These are phyloP conservation scores for Leptoteleia sp. DNA, from an alignment of 1,140 invertebrate species.

Conservation along the genomic window DNA sequence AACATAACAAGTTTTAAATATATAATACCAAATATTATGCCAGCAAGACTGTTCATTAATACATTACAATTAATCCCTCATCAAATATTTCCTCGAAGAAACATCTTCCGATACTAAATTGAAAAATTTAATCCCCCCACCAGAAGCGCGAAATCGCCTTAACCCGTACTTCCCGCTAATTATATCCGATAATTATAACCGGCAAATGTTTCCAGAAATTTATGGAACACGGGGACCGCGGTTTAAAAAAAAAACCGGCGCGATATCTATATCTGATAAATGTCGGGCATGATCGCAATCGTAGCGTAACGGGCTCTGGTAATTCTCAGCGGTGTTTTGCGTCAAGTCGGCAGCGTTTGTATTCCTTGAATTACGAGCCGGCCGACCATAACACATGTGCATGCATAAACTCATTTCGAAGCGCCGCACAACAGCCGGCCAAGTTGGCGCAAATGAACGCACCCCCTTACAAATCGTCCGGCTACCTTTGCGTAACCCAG, in stretches of 20 bases:
- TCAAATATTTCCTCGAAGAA: no score
- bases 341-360: conserved; percentile 62
- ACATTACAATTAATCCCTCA: no score
- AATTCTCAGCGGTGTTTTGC: conserved; percentile 65
- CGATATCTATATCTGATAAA: conserved; percentile 61
- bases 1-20: no score
- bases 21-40: no score
- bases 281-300: conserved; percentile 52
- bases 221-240: conserved; percentile 27
- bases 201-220: conserved; percentile 20
- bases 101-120: no score
- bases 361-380: conserved; percentile 65
- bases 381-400: conserved; percentile 62
- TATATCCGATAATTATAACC: conserved; percentile 16
- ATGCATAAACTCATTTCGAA: conserved; percentile 65
- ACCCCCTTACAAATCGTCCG: conserved; percentile 55
- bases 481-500: conserved; percentile 22
- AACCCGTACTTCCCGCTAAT: no score
- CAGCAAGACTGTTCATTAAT: no score
- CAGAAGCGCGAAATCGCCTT: no score
- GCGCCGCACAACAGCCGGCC: conserved; percentile 42
- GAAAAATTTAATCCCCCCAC: no score
- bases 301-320: conserved; percentile 49
- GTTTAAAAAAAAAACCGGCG: conserved; percentile 51
- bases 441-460: conserved; percentile 62